phyloP scores from a whole-genome alignment of 2,797 vertebrate species.

The Melanogrammus aeglefinus region DNA sequence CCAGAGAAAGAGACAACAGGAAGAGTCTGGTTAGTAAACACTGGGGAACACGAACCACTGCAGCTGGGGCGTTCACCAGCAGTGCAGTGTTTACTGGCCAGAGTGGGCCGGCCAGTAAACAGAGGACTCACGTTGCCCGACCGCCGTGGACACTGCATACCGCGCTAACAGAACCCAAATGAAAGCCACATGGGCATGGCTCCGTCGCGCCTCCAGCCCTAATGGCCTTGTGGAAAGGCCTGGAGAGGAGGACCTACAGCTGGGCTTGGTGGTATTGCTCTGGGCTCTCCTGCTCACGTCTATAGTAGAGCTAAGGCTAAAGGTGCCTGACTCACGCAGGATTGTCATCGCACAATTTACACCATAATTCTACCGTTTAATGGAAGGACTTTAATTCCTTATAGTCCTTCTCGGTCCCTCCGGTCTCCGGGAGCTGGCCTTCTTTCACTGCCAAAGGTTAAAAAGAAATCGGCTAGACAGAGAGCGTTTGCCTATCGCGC shows the following conservation, averaged over 20 bases:
- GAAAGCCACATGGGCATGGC: slow-evolving; percentile 48
- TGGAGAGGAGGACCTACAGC: background rate
- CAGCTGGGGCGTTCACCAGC: background rate
- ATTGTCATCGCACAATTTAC: slow-evolving; percentile 21
- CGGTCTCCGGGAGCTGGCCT: too few relatives aligned
- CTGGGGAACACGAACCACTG: background rate
- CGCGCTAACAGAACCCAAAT: slow-evolving; percentile 57
- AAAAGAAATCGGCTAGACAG: too few relatives aligned
- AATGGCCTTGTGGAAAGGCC: background rate
- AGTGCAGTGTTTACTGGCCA: too few relatives aligned
- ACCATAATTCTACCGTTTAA: background rate
- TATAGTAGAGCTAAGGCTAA: too few relatives aligned
- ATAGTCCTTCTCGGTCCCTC: too few relatives aligned
- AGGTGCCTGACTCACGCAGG: slow-evolving; percentile 11
- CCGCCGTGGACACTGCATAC: slow-evolving; percentile 18
- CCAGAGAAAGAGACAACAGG: slow-evolving; percentile 13
- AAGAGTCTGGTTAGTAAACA: slow-evolving; percentile 9
- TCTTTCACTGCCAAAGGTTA: too few relatives aligned
- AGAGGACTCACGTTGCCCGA: slow-evolving; percentile 61
- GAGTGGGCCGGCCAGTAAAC: background rate
- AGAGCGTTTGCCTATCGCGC: too few relatives aligned
- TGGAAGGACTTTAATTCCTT: too few relatives aligned
- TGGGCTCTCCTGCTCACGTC: background rate
- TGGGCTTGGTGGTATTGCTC: slow-evolving; percentile 12
- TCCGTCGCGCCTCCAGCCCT: slow-evolving; percentile 17